Percentiles rank a stretch among this genome's conserved stretches.
Conservation (phyloP, 2,797 vertebrate genomes). For the Helarctos malayanus region DNA sequence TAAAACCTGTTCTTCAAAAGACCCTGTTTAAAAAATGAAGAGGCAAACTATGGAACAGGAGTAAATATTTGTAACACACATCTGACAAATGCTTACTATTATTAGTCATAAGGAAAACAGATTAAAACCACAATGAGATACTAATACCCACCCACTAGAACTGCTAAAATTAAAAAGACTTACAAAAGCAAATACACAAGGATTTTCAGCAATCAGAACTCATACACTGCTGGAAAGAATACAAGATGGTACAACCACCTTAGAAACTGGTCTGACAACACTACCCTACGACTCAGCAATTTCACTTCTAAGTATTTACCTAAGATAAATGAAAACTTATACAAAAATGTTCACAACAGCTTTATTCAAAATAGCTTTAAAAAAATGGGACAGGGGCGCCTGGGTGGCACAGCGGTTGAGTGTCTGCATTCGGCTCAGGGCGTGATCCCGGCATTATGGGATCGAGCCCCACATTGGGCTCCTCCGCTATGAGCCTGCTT, state of each 20-base stretch:
- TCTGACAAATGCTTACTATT: background rate
- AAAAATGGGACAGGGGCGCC: too few relatives aligned
- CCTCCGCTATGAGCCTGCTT: too few relatives aligned
- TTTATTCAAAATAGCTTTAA: background rate
- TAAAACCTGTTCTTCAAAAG: background rate
- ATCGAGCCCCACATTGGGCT: too few relatives aligned
- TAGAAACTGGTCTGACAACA: background rate
- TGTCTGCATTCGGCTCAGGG: too few relatives aligned
- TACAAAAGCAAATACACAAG: background rate
- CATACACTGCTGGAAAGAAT: background rate
- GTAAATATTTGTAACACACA: background rate
- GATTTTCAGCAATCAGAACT: slow-evolving; percentile 21
- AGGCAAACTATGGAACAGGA: background rate
- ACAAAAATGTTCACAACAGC: background rate
- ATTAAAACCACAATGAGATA: background rate
- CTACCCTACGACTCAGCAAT: background rate
- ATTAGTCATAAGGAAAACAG: background rate
- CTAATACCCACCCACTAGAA: background rate
- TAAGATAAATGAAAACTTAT: slow-evolving; percentile 38
- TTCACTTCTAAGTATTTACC: background rate
- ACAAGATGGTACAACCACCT: background rate
- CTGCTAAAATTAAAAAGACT: background rate
- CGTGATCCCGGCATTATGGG: too few relatives aligned
- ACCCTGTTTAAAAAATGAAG: background rate
- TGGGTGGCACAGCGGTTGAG: too few relatives aligned